Conservation (phyloP, 1,140 invertebrate genomes). For the Pentalonia nigronervosa region DNA sequence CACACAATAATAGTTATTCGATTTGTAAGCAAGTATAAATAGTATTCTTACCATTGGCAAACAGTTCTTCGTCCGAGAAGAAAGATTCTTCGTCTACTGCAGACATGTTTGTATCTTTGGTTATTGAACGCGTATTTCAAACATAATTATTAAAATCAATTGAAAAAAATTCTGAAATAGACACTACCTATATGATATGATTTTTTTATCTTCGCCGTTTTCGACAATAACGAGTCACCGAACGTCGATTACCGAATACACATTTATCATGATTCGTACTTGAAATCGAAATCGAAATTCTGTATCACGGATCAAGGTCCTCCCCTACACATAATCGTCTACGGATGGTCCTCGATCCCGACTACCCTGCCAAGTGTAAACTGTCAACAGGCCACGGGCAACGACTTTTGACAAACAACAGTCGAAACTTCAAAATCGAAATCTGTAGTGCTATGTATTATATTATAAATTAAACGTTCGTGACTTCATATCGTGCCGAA, state of each 20-base stretch:
- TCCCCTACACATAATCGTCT: too few species aligned
- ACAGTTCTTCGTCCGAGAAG: constrained; percentile 45
- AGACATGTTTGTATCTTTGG: not conserved
- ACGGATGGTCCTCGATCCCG: not conserved
- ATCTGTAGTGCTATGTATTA: not conserved
- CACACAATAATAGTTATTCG: not conserved
- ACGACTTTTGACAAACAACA: not conserved
- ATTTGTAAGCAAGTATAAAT: not conserved
- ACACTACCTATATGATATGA: not conserved
- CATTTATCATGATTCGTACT: not conserved
- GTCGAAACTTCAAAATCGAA: not conserved
- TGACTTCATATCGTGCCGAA: not conserved
- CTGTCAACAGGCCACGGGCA: not conserved
- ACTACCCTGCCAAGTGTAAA: not conserved
- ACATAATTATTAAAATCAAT: not conserved
- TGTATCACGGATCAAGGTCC: not conserved
- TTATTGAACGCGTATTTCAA: not conserved
- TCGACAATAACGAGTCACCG: not conserved
- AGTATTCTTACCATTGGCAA: constrained; percentile 14
- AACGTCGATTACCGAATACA: not conserved
- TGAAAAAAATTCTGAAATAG: too few species aligned
- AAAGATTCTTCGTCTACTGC: constrained; percentile 3
- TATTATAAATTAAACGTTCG: too few species aligned
- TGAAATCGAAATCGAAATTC: not conserved
- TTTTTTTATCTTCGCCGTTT: not conserved